Base-by-base conservation (phyloP, 2,888 invertebrate species). In the Phrixothrix hirtus region DNA sequence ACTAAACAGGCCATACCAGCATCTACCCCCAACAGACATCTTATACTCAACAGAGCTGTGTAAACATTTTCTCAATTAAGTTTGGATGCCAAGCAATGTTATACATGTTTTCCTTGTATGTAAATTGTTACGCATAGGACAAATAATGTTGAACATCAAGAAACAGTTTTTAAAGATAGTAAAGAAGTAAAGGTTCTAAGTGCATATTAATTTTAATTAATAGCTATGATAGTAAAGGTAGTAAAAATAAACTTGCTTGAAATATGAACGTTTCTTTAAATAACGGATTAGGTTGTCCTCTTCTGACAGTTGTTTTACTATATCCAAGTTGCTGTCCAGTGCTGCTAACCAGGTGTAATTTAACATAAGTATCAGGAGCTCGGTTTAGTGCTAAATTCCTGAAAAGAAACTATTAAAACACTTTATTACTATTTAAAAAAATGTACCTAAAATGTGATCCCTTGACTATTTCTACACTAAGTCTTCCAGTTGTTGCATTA, bases 201-300 rank as follows among this genome's bases (percentile, higher is more conserved):
- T n/a, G n/a, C n/a, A n/a, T n/a, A n/a, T n/a, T n/a, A n/a, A n/a
- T n/a, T n/a, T n/a, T n/a, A n/a, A n/a, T n/a, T n/a, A n/a, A n/a
- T n/a, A n/a, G n/a, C n/a, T n/a, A n/a, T n/a, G n/a, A n/a, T n/a
- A n/a, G n/a, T n/a, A n/a, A n/a, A n/a, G n/a, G n/a, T n/a, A n/a
- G n/a, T n/a, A n/a, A n/a, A 31, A 15, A 11, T 25, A 29, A 6
- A 60, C 69, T 70, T 74, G 90, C 92, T 83, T 95, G 95, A 78
- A 95, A 96, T 77, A 95, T 89, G 74, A 96, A 96, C 1, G 93
- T 92, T 77, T 96, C 95, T 76, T 95, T 95, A 75, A 93, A 96
- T 7, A 95, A 83, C 27, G 95, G 95, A 81, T 95, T 95, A 36
- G 95, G 95, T 77, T 95, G 95, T 7, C 94, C 93, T 39, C 95